phyloP scores from a whole-genome alignment of 2,113 vertebrate genomes.

The Bambusicola thoracicus region DNA sequence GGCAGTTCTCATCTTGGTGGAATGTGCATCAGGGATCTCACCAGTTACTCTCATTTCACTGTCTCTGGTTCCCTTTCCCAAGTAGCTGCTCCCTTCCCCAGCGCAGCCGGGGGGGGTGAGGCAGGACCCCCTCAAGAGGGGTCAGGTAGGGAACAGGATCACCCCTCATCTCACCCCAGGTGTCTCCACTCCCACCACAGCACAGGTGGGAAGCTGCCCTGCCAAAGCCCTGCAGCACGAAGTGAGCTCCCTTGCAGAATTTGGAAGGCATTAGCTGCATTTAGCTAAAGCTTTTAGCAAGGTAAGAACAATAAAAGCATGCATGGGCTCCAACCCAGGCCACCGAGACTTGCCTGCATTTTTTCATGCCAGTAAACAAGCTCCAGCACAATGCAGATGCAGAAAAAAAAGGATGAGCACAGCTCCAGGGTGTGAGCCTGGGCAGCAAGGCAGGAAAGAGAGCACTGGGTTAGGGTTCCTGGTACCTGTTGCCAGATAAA shows the following conservation, averaged over 20 bases:
- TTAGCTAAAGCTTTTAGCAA: neutral
- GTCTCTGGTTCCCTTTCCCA: neutral
- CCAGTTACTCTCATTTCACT: neutral
- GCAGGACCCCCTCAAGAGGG: neutral
- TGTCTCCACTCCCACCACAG: accelerated
- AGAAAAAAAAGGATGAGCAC: neutral
- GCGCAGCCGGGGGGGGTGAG: neutral
- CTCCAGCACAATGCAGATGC: neutral
- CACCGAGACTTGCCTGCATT: neutral
- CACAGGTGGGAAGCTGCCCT: neutral
- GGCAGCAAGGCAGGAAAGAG: neutral
- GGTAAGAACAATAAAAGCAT: neutral
- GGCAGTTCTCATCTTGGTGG: neutral
- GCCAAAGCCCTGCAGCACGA: neutral
- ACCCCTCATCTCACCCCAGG: neutral
- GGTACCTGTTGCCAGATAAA: conserved; percentile 80
- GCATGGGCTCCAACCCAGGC: neutral
- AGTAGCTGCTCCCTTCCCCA: neutral
- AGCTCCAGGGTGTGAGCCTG: neutral
- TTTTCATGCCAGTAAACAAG: neutral
- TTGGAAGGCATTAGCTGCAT: accelerated
- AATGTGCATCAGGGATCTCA: neutral
- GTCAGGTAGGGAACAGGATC: neutral
- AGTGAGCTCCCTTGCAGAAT: neutral
- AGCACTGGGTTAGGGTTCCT: neutral